Base-by-base conservation (phyloP, 1,140 invertebrate genomes). In the Acromyrmex charruanus region DNA sequence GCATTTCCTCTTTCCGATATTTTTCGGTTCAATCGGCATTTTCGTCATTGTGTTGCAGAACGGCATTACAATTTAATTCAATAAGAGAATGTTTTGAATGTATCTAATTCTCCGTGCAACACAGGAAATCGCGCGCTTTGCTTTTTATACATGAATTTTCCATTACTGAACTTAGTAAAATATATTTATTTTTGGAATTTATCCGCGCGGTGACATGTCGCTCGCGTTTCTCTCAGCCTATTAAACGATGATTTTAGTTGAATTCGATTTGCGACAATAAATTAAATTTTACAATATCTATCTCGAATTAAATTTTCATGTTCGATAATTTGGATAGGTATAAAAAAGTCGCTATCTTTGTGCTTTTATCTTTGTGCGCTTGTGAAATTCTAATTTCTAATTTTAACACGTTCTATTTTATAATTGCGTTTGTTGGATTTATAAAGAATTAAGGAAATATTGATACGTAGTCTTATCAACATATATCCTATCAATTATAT, bases 121-220 rank as follows among this genome's bases (percentile, higher is more conserved):
- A 21, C 25, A 28, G 35, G 1, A 66, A 51, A 51, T 79, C 4
- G 18, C 5, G 12, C 59, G 35, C 10, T 66, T 66, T 79, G 14
- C 14, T 44, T 21, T 79, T 66, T 79, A 68, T 53, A 58, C 61
- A 49, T 14, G 44, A 39, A 68, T 80, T 80, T 53, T 53, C 61
- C 59, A 55, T 63, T 49, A 39, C 21, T n/a, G 21, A 4, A 14
- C 16, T 61, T 61, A 59, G 31, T 25, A 21, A 25, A 77, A 53
- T n/a, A 12, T 68, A 80, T 80, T 80, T 80, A 80, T 80, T 68
- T 68, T 68, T 12, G 74, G n/a, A 80, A 68, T 35, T 68, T 4
- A 80, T 53, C 35, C 14, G 44, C 14, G 44, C 39, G 25, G 31
- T 66, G 28, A 80, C 44, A 35, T 16, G 6, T 63, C 6, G 5